phyloP scores from a whole-genome alignment of 1,140 invertebrate genomes.

The Nasonia vitripennis region DNA sequence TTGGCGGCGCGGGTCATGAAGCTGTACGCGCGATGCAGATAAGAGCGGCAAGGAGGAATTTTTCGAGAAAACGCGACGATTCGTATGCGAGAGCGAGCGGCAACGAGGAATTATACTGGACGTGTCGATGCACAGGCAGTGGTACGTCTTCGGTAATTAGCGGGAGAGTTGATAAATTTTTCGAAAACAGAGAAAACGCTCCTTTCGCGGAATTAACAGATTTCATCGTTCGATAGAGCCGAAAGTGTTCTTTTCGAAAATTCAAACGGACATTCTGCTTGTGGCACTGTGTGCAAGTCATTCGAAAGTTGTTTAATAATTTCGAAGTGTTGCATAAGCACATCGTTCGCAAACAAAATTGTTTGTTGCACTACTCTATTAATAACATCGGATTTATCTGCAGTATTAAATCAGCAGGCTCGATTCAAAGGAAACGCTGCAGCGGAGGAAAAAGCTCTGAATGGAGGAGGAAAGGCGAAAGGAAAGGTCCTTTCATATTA shows the following conservation, averaged over 20 bases:
- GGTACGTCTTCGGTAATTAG: too few species aligned
- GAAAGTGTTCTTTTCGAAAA: not conserved
- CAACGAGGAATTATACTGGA: not conserved
- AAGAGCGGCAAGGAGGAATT: not conserved
- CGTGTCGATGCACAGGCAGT: too few species aligned
- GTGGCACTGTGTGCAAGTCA: not conserved
- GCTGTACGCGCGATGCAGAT: too few species aligned
- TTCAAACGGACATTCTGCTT: not conserved
- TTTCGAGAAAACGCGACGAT: not conserved
- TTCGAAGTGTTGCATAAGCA: not conserved
- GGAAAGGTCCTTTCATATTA: too few species aligned
- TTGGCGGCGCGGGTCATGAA: too few species aligned
- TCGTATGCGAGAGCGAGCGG: not conserved
- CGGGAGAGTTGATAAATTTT: too few species aligned
- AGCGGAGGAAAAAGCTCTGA: not conserved
- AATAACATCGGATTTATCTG: too few species aligned
- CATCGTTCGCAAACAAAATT: not conserved
- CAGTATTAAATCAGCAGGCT: not conserved
- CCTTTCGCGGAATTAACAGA: not conserved
- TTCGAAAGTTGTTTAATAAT: slow-evolving; percentile 1
- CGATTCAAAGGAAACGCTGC: not conserved
- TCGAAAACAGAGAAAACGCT: too few species aligned
- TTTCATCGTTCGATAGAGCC: not conserved
- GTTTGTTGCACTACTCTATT: not conserved
- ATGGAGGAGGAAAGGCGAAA: not conserved